Evolutionary conservation across 30 jellyfish, hydroid and myxozoan genomes (phyloP).

Genomic region (Aurelia aurita): DNA sequence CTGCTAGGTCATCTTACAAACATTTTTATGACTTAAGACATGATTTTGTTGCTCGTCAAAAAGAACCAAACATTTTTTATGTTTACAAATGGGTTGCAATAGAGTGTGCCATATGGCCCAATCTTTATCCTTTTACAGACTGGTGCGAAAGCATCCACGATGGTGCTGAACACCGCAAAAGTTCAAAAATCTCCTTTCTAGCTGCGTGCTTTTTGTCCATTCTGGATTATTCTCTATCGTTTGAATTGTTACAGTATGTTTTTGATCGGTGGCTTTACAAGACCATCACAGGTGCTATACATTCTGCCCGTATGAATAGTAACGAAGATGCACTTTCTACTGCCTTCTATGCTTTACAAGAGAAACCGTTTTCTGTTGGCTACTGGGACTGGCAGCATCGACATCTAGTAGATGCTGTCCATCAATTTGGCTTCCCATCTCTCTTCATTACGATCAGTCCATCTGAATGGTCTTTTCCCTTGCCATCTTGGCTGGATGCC

Average conservation of each 20-base stretch:
- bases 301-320: conserved; percentile 6
- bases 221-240: background rate
- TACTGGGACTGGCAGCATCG: conserved; percentile 53
- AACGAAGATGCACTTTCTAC: background rate
- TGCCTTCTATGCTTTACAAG: conserved; percentile 12
- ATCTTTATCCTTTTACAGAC: conserved; percentile 31
- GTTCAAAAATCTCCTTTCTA: background rate
- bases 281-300: conserved; percentile 7
- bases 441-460: conserved; percentile 9
- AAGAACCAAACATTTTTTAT: background rate
- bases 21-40: no score
- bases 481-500: conserved; percentile 13
- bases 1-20: no score
- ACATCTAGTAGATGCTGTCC: conserved; percentile 19
- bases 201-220: background rate
- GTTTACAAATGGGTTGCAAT: conserved; percentile 12
- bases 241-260: conserved; percentile 20
- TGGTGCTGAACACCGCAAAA: background rate
- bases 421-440: conserved; percentile 41
- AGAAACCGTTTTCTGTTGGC: background rate
- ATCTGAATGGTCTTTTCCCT: conserved; percentile 15
- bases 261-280: conserved; percentile 51
- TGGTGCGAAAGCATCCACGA: conserved; percentile 45
- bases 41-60: no score
- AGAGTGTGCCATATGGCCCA: conserved; percentile 53